Percentiles rank a stretch among this genome's conserved stretches.
phyloP scores from a whole-genome alignment of 2,888 invertebrate genomes.

The Bellardia bayeri region DNA sequence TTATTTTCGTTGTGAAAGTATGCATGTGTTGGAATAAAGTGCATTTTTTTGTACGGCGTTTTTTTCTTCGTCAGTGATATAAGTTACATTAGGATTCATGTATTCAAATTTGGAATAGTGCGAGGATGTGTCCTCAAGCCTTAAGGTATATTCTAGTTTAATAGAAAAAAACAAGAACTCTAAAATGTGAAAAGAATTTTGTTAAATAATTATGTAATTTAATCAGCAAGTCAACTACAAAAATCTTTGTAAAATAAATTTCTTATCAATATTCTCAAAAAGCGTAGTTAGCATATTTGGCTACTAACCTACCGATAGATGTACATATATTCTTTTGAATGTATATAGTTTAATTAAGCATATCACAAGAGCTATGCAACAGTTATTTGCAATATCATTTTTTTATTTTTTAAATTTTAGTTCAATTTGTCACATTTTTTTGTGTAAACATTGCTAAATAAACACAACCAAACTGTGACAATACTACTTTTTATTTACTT shows the following conservation, averaged over 20 bases:
- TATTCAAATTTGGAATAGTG: neutral
- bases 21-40: slow-evolving; percentile 43
- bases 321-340: too few relatives aligned
- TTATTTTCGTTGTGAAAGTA: neutral
- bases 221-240: too few relatives aligned
- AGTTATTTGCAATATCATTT: neutral
- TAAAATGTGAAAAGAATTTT: too few relatives aligned
- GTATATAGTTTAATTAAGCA: too few relatives aligned
- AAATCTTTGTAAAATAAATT: too few relatives aligned
- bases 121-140: slow-evolving; percentile 23
- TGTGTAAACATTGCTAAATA: neutral
- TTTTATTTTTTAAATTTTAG: neutral
- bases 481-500: slow-evolving; percentile 23
- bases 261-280: too few relatives aligned
- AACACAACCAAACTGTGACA: slow-evolving; percentile 6
- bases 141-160: neutral
- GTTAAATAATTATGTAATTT: too few relatives aligned
- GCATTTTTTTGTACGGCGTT: slow-evolving; percentile 14
- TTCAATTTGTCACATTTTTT: slow-evolving; percentile 23
- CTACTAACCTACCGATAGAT: too few relatives aligned
- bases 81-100: neutral
- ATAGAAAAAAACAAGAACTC: too few relatives aligned
- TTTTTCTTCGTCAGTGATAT: neutral
- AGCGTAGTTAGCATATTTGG: too few relatives aligned
- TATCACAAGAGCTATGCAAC: too few relatives aligned